Conservation (phyloP, 2,888 invertebrate genomes). For the Loripinus fragilis region DNA sequence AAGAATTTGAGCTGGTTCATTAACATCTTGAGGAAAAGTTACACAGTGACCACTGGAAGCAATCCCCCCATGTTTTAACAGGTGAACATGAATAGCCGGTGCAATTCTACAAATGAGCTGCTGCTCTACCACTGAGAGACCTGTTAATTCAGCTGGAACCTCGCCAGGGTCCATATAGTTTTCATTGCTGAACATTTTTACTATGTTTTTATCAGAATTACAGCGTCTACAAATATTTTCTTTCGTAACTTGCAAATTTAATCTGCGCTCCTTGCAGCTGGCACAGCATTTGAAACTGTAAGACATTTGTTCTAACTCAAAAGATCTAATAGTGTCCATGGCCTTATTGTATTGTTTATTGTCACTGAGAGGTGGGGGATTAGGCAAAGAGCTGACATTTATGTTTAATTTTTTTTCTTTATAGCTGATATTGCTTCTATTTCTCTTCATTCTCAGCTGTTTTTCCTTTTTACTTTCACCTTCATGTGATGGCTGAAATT, state of each 20-base stretch:
- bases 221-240: slow-evolving; percentile 34
- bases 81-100: slow-evolving; percentile 44
- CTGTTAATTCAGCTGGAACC: slow-evolving; percentile 32
- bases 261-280: slow-evolving; percentile 32
- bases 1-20: too few relatives aligned
- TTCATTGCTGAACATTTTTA: slow-evolving; percentile 45
- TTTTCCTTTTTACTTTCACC: background rate
- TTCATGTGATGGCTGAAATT: background rate
- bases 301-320: slow-evolving; percentile 53
- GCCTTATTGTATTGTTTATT: slow-evolving; percentile 30
- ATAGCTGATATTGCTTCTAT: background rate
- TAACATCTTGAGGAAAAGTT: slow-evolving; percentile 48
- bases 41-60: slow-evolving; percentile 51
- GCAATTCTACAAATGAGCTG: too few relatives aligned
- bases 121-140: slow-evolving; percentile 33
- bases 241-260: slow-evolving; percentile 34
- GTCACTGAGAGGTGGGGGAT: slow-evolving; percentile 27
- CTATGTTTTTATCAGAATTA: slow-evolving; percentile 24
- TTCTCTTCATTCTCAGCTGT: background rate
- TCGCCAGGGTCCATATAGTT: slow-evolving; percentile 47
- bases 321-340: slow-evolving; percentile 45
- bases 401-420: background rate
- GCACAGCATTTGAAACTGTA: slow-evolving; percentile 37
- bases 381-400: slow-evolving; percentile 9
- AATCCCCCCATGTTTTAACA: slow-evolving; percentile 50